Evolutionary conservation across 2,797 vertebrate genomes (phyloP).

Genomic region (Diceros bicornis): DNA sequence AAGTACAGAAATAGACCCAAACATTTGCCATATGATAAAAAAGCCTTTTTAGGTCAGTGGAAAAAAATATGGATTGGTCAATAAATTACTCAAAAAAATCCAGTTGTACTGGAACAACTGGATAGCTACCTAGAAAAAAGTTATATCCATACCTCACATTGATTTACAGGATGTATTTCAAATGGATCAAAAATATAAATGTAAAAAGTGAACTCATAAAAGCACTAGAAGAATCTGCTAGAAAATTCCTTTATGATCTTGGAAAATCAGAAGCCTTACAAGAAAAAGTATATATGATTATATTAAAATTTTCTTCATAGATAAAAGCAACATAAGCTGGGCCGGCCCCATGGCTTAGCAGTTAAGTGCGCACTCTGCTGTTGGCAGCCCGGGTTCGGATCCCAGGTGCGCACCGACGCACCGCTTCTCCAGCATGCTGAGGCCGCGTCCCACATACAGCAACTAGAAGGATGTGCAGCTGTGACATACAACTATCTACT

Average conservation of each 20-base stretch:
- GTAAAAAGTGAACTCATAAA: conserved; percentile 34
- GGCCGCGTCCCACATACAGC: too few relatives aligned
- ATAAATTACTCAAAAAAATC: background rate
- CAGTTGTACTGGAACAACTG: background rate
- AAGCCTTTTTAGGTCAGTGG: background rate
- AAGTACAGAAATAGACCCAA: background rate
- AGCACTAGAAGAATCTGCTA: background rate
- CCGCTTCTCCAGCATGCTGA: too few relatives aligned
- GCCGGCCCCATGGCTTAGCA: too few relatives aligned
- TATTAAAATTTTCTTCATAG: background rate
- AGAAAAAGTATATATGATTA: background rate
- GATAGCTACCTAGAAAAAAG: background rate
- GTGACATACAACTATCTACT: too few relatives aligned
- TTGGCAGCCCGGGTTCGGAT: too few relatives aligned
- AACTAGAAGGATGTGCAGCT: too few relatives aligned
- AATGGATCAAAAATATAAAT: background rate
- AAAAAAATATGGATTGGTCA: background rate
- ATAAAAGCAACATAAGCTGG: background rate
- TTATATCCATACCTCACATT: background rate
- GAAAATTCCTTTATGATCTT: background rate
- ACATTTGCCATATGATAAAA: background rate
- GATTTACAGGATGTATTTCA: background rate
- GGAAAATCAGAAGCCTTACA: background rate
- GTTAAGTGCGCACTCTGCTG: too few relatives aligned
- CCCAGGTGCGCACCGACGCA: too few relatives aligned